Evolutionary conservation across 1,140 invertebrate species (phyloP), one percentile per base, ranked within the genome.

Genomic region (Sminthurides bifidus): DNA sequence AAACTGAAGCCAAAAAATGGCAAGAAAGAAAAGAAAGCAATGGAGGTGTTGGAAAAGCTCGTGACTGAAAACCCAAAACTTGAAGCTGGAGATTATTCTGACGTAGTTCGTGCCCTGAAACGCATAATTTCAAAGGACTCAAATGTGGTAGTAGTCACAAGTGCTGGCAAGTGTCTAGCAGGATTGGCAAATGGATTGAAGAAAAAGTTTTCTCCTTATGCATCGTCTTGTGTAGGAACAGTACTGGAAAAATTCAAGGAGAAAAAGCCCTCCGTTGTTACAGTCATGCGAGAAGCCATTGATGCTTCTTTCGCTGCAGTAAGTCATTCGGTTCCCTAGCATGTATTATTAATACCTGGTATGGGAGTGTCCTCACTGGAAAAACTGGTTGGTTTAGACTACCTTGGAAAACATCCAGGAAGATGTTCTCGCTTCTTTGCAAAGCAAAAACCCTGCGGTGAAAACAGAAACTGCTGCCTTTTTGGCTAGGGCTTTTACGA

Each of bases 231-330:
- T 66, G 74, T 95, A 8, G 77, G 86, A 1, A 78, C 81, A 0
- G 76, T 93, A 23, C 70, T 98, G 8, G 92, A 96, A 65, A 97
- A 97, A 74, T 98, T 98, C 67, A 94, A 93, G 68, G 95, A 98
- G 71, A 98, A 96, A 74, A 98, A 98, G 68, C 76, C 81, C 33
- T 89, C 82, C 70, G 92, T 96, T 44, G 89, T 97, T 0, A 67
- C 76, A 30, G 81, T 84, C 1, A 72, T 98, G 17, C 73, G 87
- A 33, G 92, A 97, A 61, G 87, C 89, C n/a, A 84, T 89, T 30
- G 94, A 98, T 75, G 87, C 88, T 8, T 81, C 91, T 56, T 95
- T 83, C 73, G 72, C 77, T 12, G 80, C 81, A 56, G 84, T 88
- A 70, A 79, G 78, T 78, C 30, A 49, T 23, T 12, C 48, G 17